Evolutionary conservation across 2,888 invertebrate genomes (phyloP), one percentile per base, ranked within the genome.

Genomic region (Anticlea derivata): DNA sequence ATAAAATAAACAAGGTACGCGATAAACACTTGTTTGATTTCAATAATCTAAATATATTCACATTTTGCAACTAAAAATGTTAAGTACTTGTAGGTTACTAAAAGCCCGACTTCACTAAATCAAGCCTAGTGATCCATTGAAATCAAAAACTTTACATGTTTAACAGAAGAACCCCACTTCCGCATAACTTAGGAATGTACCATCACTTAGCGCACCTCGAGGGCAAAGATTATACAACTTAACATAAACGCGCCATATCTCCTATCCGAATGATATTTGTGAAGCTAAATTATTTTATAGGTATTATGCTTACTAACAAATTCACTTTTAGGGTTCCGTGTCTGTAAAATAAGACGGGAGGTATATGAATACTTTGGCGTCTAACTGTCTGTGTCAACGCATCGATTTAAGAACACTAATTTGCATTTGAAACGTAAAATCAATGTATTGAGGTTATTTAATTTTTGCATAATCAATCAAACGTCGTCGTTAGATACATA

Each of bases 111-210:
- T 24, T 24, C 13, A 41, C 31, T 17, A 38, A 50, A 45, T 23
- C 37, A 30, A 50, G 10, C 5, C 27, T 29, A 37, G n/a, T 17
- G 35, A 49, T 49, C 24, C 29, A 27, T 23, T 35, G 34, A 35
- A 55, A 54, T 50, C 27, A 54, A 50, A 54, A 58, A 66, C 58
- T 71, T 78, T 82, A 75, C 70, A 61, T 72, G 73, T 81, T 85
- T 86, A 86, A 73, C 79, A 77, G 63, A 75, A 76, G 75, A 79
- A 81, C 64, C 56, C 43, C 44, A 60, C 80, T 83, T 86, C 86
- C 86, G 83, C 77, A 79, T 79, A 71, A 65, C 73, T 76, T 55
- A 56, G 64, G 68, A 71, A 76, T 78, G 78, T 80, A 78, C 68
- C 73, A 78, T 82, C 80, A 79, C 67, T 86, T 86, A 84, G 64